Evolutionary conservation across 2,797 vertebrate genomes (phyloP), one percentile per base, ranked within the genome.

Genomic region (Sebastes steindachneri): DNA sequence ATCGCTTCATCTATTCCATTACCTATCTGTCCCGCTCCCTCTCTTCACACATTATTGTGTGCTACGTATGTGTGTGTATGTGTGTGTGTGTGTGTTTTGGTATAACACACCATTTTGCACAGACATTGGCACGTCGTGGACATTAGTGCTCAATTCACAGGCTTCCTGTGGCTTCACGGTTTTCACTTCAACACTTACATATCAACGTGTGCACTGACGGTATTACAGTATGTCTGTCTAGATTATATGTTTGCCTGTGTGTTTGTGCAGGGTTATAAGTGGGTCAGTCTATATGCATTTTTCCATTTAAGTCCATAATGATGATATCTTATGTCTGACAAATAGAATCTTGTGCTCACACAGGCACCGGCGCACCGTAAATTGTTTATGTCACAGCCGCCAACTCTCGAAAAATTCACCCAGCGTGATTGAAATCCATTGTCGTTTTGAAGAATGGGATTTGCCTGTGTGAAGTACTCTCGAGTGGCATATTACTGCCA

Each of bases 1-100:
- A 88, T 93, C 75, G 26, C 86, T 88, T 82, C 84, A 86, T 94
- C 89, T 90, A 71, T 92, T 89, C 90, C 84, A 91, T 91, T 93
- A 89, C 82, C 83, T 88, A 77, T 83, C 81, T 73, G 69, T 88
- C 72, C 75, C 45, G 55, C 76, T 90, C 78, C 73, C 75, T 87
- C 76, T 90, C 65, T 71, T 84, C 82, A 70, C 83, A 79, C 79
- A 69, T 88, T 86, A 78, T 67, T 73, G 60, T 77, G 63, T 51
- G 17, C 33, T 82, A n/a, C 31, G 28, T 73, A 23, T 78, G 62
- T 60, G 31, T 59, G 35, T 68, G 25, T 75, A 23, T 74, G 14
- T 69, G 59, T 55, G 59, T 77, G 60, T 57, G 57, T 28, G 10
- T 11, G 73, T 15, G 29, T 2, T 29, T 29, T 11, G 29, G 37